Evolutionary conservation across 1,140 invertebrate genomes (phyloP), one percentile per base, ranked within the genome.

Genomic region (Zaprionus davidi): DNA sequence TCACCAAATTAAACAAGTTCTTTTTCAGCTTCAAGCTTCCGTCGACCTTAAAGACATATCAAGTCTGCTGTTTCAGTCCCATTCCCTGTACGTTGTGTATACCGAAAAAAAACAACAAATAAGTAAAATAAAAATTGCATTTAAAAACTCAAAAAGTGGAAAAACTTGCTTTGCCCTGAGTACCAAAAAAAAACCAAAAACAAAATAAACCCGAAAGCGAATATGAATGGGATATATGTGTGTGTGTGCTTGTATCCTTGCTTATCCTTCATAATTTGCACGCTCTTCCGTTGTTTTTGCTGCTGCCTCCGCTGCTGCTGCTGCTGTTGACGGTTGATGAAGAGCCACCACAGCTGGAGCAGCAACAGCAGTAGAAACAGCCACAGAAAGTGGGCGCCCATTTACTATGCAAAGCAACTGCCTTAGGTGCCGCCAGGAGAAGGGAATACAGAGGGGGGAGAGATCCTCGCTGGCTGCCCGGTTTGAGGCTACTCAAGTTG

Each of bases 221-320:
- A 82, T 76, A 71, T 78, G 71, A 72, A 83, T 74, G 70, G 68
- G 26, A 75, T 44, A 17, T 49, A 22, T 34, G n/a, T 78, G 62
- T 73, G 65, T 79, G 49, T 78, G 67, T 31, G 51, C 49, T 53
- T 44, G 62, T 57, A 56, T 60, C 68, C 69, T 75, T 59, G 69
- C 66, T 77, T 82, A 88, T 88, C 76, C 77, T 86, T 83, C 59
- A 88, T 83, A 77, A 79, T 87, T 79, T 83, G 66, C 76, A 79
- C 58, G 56, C 68, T 58, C 31, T 59, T 57, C 68, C 36, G 64
- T 68, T 68, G 65, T 58, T 67, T 26, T 68, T 74, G 72, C 41
- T 75, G 57, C 31, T 78, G 60, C 64, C 24, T 26, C 24, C 24
- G 24, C 62, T 74, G 76, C 46, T 75, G 53, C 31, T 78, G 56